A percentile compares a stretch with the other conserved stretches of the same genome.
phyloP scores from a whole-genome alignment of 1,140 invertebrate species.

The Heliothis subflexa region DNA sequence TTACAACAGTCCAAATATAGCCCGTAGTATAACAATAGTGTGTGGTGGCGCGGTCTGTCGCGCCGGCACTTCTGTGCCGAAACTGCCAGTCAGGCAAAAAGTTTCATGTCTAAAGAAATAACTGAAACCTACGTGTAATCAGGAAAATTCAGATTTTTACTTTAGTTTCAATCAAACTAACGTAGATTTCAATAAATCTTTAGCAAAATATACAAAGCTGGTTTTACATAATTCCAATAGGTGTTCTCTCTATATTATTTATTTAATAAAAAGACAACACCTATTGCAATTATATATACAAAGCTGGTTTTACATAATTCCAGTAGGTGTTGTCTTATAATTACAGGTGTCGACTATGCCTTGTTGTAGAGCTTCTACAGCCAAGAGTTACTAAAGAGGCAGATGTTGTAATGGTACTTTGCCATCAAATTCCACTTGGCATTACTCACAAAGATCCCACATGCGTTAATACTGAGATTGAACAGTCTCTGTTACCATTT shows the following conservation, averaged over 20 bases:
- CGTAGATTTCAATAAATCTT: neutral
- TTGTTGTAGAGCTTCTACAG: too few relatives aligned
- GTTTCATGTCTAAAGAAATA: neutral
- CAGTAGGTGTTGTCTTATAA: neutral
- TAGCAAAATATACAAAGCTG: neutral
- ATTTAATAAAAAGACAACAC: too few relatives aligned
- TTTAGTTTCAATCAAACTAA: neutral
- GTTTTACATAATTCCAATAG: neutral
- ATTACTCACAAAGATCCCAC: too few relatives aligned
- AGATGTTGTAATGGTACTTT: too few relatives aligned
- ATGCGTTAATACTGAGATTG: too few relatives aligned
- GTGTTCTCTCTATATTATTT: too few relatives aligned
- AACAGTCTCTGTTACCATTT: neutral
- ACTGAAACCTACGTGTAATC: neutral
- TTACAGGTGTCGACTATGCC: too few relatives aligned
- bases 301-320: neutral
- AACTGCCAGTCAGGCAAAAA: neutral
- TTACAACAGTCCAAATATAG: slow-evolving; percentile 22
- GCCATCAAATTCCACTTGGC: too few relatives aligned
- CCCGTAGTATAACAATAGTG: slow-evolving; percentile 37
- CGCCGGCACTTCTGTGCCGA: too few relatives aligned
- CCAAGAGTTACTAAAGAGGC: too few relatives aligned
- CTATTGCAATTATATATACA: too few relatives aligned
- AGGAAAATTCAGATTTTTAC: neutral
- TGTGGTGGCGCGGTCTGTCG: neutral